Evolutionary conservation across 2,888 invertebrate species (phyloP).

Genomic region (Bhutanitis thaidina): DNA sequence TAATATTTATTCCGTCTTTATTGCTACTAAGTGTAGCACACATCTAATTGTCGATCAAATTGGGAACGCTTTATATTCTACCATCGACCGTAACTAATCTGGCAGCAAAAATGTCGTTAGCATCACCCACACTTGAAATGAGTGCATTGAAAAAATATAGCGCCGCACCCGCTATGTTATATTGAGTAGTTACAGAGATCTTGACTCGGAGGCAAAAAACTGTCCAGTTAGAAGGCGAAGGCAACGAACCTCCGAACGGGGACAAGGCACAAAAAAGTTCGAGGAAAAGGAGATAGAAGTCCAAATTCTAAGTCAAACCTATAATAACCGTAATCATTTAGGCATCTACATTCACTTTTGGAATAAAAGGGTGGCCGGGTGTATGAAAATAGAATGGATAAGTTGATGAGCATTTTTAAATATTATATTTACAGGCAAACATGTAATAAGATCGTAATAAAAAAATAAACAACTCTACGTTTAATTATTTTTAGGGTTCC

Average conservation of each 20-base stretch:
- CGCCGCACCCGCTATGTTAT: constrained; percentile 43
- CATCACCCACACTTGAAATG: constrained; percentile 26
- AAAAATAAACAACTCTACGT: no score
- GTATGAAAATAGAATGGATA: no score
- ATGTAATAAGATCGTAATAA: no score
- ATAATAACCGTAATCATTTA: background rate
- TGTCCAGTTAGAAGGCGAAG: constrained; percentile 63
- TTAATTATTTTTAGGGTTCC: no score
- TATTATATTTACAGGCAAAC: no score
- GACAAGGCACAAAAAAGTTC: constrained; percentile 54
- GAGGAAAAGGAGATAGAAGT: constrained; percentile 8
- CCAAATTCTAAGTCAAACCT: background rate
- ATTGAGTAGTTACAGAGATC: constrained; percentile 43
- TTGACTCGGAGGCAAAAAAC: constrained; percentile 43
- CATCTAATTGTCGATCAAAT: constrained; percentile 28
- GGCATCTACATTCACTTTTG: background rate
- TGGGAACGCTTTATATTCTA: constrained; percentile 30
- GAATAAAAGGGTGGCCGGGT: no score
- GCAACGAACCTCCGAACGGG: constrained; percentile 58
- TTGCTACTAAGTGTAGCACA: constrained; percentile 17
- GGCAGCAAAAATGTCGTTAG: constrained; percentile 43
- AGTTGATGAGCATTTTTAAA: no score
- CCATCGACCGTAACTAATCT: constrained; percentile 37
- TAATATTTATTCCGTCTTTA: constrained; percentile 20
- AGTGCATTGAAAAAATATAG: constrained; percentile 29